These are phyloP conservation scores for Crax fasciolata DNA, from an alignment of 2,797 vertebrate genomes.

Conservation along the genomic window DNA sequence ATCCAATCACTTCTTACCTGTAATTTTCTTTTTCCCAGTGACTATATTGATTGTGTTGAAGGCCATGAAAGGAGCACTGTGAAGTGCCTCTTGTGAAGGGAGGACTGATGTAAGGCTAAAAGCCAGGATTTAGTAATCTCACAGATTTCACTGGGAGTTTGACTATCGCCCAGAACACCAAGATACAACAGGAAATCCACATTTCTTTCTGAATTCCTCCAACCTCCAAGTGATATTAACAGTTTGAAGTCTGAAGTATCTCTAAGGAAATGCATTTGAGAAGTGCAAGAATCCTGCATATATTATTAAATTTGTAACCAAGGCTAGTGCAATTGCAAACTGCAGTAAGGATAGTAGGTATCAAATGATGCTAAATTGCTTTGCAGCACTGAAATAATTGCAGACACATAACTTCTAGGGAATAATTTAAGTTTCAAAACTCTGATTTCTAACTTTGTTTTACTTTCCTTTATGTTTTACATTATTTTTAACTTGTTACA, in stretches of 20 bases:
- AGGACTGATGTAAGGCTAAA: background rate
- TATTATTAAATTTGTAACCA: background rate
- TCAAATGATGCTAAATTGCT: background rate
- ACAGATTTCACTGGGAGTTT: background rate
- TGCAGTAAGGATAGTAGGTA: background rate
- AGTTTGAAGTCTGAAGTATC: background rate
- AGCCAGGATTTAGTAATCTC: background rate
- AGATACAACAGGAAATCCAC: background rate
- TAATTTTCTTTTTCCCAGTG: background rate
- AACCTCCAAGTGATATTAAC: background rate
- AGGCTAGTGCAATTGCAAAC: background rate
- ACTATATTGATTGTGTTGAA: background rate
- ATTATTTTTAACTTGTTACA: background rate
- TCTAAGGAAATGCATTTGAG: background rate
- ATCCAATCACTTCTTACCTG: background rate
- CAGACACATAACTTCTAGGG: background rate
- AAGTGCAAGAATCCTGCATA: background rate
- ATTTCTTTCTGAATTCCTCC: background rate
- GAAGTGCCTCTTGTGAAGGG: background rate
- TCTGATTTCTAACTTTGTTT: background rate
- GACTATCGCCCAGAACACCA: background rate
- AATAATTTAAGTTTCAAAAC: background rate
- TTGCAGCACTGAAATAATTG: background rate
- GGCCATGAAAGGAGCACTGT: background rate
- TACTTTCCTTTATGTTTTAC: background rate